Evolutionary conservation across 2,113 vertebrate genomes (phyloP).

Genomic region (Platycercus adscitus): DNA sequence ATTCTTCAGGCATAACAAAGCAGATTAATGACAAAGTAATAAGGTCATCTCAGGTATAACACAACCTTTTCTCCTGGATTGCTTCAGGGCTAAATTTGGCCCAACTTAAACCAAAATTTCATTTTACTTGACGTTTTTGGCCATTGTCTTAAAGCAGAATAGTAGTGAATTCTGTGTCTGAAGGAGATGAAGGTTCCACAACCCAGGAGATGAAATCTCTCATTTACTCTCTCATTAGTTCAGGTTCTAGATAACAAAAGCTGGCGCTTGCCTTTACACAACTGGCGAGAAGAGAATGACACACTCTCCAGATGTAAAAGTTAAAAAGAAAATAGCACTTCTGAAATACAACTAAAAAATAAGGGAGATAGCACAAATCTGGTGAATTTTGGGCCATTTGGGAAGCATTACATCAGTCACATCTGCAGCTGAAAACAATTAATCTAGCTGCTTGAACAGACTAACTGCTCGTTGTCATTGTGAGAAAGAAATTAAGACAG

Average conservation of each 20-base stretch:
- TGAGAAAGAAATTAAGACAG: not conserved
- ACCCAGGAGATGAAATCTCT: not conserved
- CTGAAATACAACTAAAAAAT: not conserved
- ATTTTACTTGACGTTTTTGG: not conserved
- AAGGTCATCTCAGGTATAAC: slow-evolving; percentile 32
- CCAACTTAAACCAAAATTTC: not conserved
- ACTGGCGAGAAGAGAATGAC: not conserved
- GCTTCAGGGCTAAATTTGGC: not conserved
- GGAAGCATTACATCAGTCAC: slow-evolving; percentile 15
- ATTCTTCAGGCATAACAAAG: slow-evolving; percentile 23
- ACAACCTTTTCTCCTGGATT: not conserved
- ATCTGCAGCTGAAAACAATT: slow-evolving; percentile 8
- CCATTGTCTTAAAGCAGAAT: not conserved
- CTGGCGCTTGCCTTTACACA: not conserved
- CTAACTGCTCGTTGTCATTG: not conserved
- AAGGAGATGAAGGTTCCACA: not conserved
- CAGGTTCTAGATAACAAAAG: not conserved
- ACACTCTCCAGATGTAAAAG: not conserved
- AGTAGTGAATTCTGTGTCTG: not conserved
- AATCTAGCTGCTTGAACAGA: not conserved
- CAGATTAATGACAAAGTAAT: slow-evolving; percentile 44
- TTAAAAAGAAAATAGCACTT: not conserved
- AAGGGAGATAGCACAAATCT: not conserved
- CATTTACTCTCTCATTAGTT: not conserved
- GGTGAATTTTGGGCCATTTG: not conserved